Evolutionary conservation across 1,140 invertebrate genomes (phyloP).

Genomic region (Nasonia giraulti): DNA sequence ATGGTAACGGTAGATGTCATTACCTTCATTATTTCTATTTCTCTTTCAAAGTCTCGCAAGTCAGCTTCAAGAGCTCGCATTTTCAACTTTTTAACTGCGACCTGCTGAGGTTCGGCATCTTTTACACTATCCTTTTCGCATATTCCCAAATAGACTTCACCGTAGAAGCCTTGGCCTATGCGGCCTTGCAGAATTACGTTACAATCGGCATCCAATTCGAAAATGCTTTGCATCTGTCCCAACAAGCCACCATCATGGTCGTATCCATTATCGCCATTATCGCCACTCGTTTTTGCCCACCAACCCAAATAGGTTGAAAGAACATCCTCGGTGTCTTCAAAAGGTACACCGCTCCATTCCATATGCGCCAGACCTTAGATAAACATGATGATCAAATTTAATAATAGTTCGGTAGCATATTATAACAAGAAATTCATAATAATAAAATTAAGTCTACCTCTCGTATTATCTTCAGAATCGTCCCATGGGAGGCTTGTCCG

Average conservation of each 20-base stretch:
- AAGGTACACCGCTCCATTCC: conserved; percentile 47
- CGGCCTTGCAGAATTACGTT: conserved; percentile 77
- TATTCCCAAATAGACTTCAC: conserved; percentile 81
- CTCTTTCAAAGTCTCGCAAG: conserved; percentile 79
- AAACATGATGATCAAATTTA: neutral
- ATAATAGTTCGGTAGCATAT: neutral
- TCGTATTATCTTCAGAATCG: conserved; percentile 61
- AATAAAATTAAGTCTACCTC: conserved; percentile 46
- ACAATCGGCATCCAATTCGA: conserved; percentile 73
- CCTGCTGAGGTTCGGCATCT: conserved; percentile 73
- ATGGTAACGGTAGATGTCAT: neutral
- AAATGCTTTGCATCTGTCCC: conserved; percentile 72
- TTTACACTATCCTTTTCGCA: conserved; percentile 74
- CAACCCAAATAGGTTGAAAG: conserved; percentile 57
- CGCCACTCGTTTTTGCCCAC: conserved; percentile 52
- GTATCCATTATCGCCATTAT: conserved; percentile 49
- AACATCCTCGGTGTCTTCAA: conserved; percentile 58
- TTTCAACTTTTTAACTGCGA: conserved; percentile 85
- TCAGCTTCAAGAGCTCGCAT: conserved; percentile 69
- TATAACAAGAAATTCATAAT: neutral
- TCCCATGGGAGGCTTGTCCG: conserved; percentile 65
- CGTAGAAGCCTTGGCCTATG: conserved; percentile 83
- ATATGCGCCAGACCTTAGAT: conserved; percentile 31
- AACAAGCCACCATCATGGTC: conserved; percentile 55
- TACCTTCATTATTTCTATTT: conserved; percentile 87